Conservation (phyloP, 2,797 vertebrate genomes). For the Eurystomus glaucurus region DNA sequence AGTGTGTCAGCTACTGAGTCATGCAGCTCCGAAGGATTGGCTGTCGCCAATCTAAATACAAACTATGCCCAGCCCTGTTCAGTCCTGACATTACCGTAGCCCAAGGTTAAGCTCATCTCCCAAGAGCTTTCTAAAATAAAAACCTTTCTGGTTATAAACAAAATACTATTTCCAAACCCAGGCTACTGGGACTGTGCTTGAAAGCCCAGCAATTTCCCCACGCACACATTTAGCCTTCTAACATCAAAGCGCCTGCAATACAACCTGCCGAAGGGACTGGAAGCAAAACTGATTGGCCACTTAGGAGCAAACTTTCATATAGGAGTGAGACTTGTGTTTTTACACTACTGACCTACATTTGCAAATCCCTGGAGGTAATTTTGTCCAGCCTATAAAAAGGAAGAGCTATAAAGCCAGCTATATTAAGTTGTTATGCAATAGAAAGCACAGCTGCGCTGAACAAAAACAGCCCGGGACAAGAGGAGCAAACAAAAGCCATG, state of each 20-base stretch:
- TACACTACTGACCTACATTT: conserved; percentile 59
- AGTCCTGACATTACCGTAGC: neutral
- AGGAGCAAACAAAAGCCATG: conserved; percentile 42
- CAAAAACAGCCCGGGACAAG: neutral
- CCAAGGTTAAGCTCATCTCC: conserved; percentile 39
- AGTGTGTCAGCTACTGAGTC: conserved; percentile 61
- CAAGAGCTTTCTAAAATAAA: conserved; percentile 41
- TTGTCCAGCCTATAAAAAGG: neutral
- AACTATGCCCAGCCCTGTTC: neutral
- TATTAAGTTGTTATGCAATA: conserved; percentile 1
- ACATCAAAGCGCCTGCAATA: neutral
- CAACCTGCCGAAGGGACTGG: neutral
- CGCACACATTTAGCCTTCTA: neutral
- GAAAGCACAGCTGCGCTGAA: conserved; percentile 9
- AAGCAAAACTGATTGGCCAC: neutral
- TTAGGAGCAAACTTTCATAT: neutral
- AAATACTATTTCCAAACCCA: neutral
- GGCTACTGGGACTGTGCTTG: fast-evolving
- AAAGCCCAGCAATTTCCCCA: neutral
- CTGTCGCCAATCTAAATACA: conserved; percentile 6
- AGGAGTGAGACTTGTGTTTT: conserved; percentile 14
- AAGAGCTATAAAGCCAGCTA: conserved; percentile 27
- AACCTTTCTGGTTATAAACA: conserved; percentile 14
- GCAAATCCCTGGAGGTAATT: conserved; percentile 17
- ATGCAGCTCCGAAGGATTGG: neutral